Evolutionary conservation across 2,113 vertebrate genomes (phyloP).

Genomic region (Petrocephalus zakoni): DNA sequence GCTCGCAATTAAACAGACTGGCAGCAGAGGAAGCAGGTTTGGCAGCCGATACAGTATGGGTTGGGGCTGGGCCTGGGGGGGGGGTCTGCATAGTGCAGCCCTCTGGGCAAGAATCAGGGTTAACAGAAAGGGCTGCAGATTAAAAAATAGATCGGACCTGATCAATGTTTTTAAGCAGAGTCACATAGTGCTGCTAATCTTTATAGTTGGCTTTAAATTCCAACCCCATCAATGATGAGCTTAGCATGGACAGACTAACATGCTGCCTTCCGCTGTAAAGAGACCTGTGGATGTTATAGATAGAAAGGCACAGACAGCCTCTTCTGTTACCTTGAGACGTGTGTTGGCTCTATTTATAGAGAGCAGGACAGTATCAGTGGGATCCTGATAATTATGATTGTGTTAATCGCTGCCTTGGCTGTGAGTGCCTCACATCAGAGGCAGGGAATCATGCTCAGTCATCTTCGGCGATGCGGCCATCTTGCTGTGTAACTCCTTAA

Average conservation of each 20-base stretch:
- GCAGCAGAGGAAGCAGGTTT: neutral
- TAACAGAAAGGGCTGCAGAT: slow-evolving; percentile 27
- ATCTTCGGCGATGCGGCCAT: neutral
- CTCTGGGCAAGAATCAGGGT: neutral
- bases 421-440: neutral
- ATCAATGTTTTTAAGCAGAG: neutral
- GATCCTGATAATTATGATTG: slow-evolving; percentile 31
- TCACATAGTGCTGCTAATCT: neutral
- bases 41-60: neutral
- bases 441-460: neutral
- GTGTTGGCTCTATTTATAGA: slow-evolving; percentile 36
- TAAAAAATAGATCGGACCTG: neutral
- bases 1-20: slow-evolving; percentile 14
- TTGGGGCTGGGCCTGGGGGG: slow-evolving; percentile 2
- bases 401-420: slow-evolving; percentile 28
- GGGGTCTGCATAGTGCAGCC: neutral
- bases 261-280: neutral
- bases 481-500: neutral
- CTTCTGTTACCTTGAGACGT: slow-evolving; percentile 25
- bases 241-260: neutral
- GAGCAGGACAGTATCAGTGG: slow-evolving; percentile 33
- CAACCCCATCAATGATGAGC: neutral
- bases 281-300: slow-evolving; percentile 9
- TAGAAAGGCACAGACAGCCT: slow-evolving; percentile 6
- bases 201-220: neutral